Conservation (phyloP, 2,113 vertebrate species). For the Ptychochromis oligacanthus region DNA sequence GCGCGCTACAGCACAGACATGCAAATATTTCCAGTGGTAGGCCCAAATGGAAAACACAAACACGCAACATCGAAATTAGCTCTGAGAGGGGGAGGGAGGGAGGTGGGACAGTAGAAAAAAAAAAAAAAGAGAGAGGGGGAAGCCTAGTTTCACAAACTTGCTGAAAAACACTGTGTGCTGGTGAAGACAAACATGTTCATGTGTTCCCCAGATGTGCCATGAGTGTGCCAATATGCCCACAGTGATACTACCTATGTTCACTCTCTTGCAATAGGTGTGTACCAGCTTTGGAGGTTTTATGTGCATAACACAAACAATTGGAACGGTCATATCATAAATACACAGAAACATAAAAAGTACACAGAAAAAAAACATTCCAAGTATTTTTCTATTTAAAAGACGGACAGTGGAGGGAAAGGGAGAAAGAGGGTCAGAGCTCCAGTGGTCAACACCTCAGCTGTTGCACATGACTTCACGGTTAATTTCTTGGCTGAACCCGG, state of each 20-base stretch:
- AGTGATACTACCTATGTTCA: constrained; percentile 49
- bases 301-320: constrained; percentile 2
- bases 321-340: not conserved
- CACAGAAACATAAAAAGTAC: not conserved
- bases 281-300: constrained; percentile 2
- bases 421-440: constrained; percentile 29
- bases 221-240: constrained; percentile 47
- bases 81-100: constrained; percentile 61
- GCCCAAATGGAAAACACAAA: constrained; percentile 83
- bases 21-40: constrained; percentile 83
- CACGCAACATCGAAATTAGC: constrained; percentile 81
- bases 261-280: constrained; percentile 30
- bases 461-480: constrained; percentile 71
- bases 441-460: constrained; percentile 74
- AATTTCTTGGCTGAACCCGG: constrained; percentile 71
- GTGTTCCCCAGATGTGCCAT: constrained; percentile 72
- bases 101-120: constrained; percentile 61
- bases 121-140: constrained; percentile 60
- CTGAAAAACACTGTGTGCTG: constrained; percentile 63
- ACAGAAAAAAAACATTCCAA: not conserved
- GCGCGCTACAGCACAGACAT: constrained; percentile 78
- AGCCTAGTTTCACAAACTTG: constrained; percentile 63
- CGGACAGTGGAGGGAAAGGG: constrained; percentile 4
- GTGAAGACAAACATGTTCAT: constrained; percentile 72
- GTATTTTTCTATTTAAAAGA: not conserved